Percentiles rank a stretch among this genome's conserved stretches.
These are phyloP conservation scores for Micoletzkya japonica DNA, from an alignment of 2,888 invertebrate species.

Conservation along the genomic window DNA sequence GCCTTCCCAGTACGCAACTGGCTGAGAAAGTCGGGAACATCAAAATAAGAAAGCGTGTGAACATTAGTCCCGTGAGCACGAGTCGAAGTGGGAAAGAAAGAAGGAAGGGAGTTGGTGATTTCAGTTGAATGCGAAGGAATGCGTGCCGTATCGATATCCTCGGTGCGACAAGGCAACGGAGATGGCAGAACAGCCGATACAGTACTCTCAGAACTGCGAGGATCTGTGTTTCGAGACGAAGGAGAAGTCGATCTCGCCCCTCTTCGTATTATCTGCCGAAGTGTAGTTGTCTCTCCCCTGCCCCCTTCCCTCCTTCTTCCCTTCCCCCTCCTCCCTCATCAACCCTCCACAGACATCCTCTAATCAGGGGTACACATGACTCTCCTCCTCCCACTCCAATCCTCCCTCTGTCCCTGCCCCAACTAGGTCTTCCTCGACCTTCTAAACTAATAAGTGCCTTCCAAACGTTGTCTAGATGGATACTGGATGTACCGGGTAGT, in stretches of 20 bases:
- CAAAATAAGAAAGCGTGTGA: too few relatives aligned
- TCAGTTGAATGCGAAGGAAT: slow-evolving; percentile 39
- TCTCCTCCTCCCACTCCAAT: slow-evolving; percentile 1
- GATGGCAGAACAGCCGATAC: slow-evolving; percentile 46
- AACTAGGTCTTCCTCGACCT: background rate
- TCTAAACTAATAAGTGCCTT: background rate
- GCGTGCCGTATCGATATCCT: slow-evolving; percentile 46
- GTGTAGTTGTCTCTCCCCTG: slow-evolving; percentile 1
- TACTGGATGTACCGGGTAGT: too few relatives aligned
- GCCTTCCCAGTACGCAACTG: too few relatives aligned
- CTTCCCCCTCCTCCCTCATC: background rate
- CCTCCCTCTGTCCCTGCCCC: slow-evolving; percentile 7
- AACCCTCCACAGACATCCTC: background rate
- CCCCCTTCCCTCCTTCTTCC: background rate
- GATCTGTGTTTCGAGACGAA: slow-evolving; percentile 43
- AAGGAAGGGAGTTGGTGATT: background rate
- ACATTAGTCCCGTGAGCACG: too few relatives aligned
- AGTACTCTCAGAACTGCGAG: slow-evolving; percentile 43
- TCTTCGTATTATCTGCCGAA: slow-evolving; percentile 33
- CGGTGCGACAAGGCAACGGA: slow-evolving; percentile 42
- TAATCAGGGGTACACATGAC: background rate
- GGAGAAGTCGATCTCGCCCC: slow-evolving; percentile 43
- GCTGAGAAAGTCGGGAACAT: too few relatives aligned
- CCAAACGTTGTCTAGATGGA: slow-evolving; percentile 5
- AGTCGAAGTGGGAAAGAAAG: too few relatives aligned